phyloP scores from a whole-genome alignment of 1,140 invertebrate species.

The Eulimnadia texana region DNA sequence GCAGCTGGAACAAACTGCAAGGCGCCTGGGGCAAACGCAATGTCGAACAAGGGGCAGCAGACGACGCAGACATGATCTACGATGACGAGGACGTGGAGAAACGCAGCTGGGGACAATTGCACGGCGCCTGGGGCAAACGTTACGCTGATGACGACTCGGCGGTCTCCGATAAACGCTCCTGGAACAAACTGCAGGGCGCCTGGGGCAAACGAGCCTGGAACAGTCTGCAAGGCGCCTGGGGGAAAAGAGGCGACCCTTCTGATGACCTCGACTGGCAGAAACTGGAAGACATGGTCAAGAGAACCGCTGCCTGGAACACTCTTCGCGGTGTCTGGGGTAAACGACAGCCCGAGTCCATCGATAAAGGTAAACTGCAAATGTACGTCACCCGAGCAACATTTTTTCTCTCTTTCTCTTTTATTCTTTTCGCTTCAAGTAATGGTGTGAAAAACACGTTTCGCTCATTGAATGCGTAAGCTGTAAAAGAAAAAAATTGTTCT shows the following conservation, averaged over 20 bases:
- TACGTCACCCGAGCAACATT: neutral
- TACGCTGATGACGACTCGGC: no score
- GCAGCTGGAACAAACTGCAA: constrained; percentile 15
- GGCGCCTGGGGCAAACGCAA: constrained; percentile 21
- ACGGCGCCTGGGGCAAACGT: constrained; percentile 14
- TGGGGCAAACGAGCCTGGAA: constrained; percentile 14
- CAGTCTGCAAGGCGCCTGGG: constrained; percentile 6
- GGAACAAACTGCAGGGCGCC: constrained; percentile 14
- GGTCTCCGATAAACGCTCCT: no score
- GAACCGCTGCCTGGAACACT: neutral
- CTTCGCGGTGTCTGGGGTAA: constrained; percentile 5
- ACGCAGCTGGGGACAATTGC: constrained; percentile 20
- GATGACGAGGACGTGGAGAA: neutral
- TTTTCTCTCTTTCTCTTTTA: neutral
- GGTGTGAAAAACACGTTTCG: neutral
- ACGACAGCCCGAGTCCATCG: neutral
- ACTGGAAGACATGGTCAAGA: neutral
- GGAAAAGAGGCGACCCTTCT: neutral
- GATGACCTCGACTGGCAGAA: neutral
- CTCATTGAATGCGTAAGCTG: neutral
- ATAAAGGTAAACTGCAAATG: neutral
- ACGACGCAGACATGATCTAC: neutral
- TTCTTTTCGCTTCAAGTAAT: neutral
- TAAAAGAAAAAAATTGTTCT: neutral
- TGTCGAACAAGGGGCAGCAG: constrained; percentile 9